Conservation (phyloP, 1,140 invertebrate species). For the Orius laevigatus region DNA sequence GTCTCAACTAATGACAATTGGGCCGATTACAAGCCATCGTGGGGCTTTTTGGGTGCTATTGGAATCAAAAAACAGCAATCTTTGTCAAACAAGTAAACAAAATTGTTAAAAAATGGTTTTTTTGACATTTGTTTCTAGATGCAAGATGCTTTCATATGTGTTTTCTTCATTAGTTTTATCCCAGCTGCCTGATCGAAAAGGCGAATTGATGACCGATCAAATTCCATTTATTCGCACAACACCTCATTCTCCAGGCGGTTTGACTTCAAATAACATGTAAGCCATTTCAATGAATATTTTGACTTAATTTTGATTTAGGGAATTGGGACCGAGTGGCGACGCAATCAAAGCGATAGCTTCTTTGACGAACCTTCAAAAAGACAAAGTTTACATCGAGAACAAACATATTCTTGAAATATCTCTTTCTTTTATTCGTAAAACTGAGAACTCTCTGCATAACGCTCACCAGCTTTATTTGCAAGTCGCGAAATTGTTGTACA, state of each 20-base stretch:
- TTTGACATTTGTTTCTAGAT: slow-evolving; percentile 3
- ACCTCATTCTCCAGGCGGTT: slow-evolving; percentile 22
- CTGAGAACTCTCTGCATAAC: slow-evolving; percentile 33
- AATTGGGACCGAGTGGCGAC: slow-evolving; percentile 29
- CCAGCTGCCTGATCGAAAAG: slow-evolving; percentile 32
- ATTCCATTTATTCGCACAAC: slow-evolving; percentile 23
- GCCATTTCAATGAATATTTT: slow-evolving; percentile 5
- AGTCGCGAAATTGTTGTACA: slow-evolving; percentile 19
- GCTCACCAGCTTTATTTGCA: slow-evolving; percentile 21
- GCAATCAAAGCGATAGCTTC: slow-evolving; percentile 30
- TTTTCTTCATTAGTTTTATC: slow-evolving; percentile 29
- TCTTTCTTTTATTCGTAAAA: slow-evolving; percentile 29
- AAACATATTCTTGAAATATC: slow-evolving; percentile 29
- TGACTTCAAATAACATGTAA: slow-evolving; percentile 22
- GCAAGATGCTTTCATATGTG: slow-evolving; percentile 11
- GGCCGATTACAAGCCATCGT: slow-evolving; percentile 39
- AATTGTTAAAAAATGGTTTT: background rate
- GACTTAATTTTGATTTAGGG: slow-evolving; percentile 20
- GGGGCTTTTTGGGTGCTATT: slow-evolving; percentile 44
- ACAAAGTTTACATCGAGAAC: slow-evolving; percentile 30
- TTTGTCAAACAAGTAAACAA: slow-evolving; percentile 34
- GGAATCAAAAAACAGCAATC: slow-evolving; percentile 41
- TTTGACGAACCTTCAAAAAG: slow-evolving; percentile 28
- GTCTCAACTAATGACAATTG: slow-evolving; percentile 30
- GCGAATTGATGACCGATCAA: slow-evolving; percentile 18